Base-by-base conservation (phyloP, 2,888 invertebrate genomes). In the Sclerodermus sp. region DNA sequence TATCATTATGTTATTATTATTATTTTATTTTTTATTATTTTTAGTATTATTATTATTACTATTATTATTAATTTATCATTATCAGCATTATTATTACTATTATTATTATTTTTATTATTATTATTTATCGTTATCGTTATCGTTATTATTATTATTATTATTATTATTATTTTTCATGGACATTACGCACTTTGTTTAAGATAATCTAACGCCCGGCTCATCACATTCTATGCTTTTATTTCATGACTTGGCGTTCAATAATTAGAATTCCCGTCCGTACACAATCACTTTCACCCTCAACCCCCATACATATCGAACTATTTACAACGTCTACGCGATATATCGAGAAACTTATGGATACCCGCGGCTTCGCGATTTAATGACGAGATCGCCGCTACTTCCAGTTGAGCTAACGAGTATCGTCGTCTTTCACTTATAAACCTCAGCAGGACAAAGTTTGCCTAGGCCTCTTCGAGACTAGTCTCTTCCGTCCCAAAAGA, bases 241-340 rank as follows among this genome's bases (percentile, higher is more conserved):
- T 23, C 23, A 8, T 23, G 23, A 23, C 23, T 23, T 23, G 23
- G 23, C 23, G 4, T 23, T 8, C 8, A 23, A 23, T 23, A 3
- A 8, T 23, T 23, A 23, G 23, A 23, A 8, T 8, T 5, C 4
- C 23, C 23, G 23, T 23, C 23, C 23, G 4, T 23, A 5, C 23
- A 3, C 23, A 8, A 23, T 23, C 23, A 23, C 3, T 18, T 38
- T 45, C 36, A 14, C n/a, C n/a, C n/a, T n/a, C n/a, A n/a, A n/a
- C n/a, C n/a, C 8, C 8, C 23, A 8, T 51, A 47, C 17, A 41
- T 59, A 62, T 47, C 49, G 45, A 63, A 65, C 50, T 71, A 71
- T 72, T 63, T 70, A 70, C 68, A 73, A 45, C 50, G 42, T 61
- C 52, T 60, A 56, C 48, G 36, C 29, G 23, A 23, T 23, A 23